phyloP scores from a whole-genome alignment of 2,797 vertebrate genomes.

The Acrocephalus scirpaceus region DNA sequence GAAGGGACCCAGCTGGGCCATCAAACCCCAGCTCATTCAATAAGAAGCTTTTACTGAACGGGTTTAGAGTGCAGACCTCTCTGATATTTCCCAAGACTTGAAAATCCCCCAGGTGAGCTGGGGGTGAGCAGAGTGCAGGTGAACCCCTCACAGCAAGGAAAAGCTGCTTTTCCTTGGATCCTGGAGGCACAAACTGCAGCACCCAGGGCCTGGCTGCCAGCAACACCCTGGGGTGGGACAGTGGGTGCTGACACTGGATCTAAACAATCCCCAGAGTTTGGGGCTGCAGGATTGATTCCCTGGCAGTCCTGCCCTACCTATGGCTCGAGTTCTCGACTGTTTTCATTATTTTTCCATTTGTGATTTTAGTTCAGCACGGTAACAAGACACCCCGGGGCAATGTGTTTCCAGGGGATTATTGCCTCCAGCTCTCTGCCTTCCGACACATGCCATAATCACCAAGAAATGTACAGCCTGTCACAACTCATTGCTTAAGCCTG shows the following conservation, averaged over 20 bases:
- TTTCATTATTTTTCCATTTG: conserved; percentile 52
- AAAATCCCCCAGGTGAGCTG: not conserved
- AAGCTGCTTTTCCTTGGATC: not conserved
- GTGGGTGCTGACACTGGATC: not conserved
- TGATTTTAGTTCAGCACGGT: not conserved
- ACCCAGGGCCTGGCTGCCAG: not conserved
- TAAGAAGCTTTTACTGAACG: not conserved
- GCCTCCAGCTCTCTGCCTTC: conserved; percentile 54
- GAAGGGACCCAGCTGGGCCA: not conserved
- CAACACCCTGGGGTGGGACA: not conserved
- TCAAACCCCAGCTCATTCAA: not conserved
- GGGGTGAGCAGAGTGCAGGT: not conserved
- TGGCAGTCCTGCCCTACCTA: not conserved
- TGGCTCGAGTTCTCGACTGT: not conserved
- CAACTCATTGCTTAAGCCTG: conserved; percentile 36
- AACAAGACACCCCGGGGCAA: conserved; percentile 27
- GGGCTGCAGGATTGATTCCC: not conserved
- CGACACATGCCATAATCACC: conserved; percentile 54
- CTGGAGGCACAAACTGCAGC: not conserved
- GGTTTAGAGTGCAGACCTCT: not conserved
- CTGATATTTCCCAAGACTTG: fast-evolving
- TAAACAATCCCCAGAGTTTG: not conserved
- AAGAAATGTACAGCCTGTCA: conserved; percentile 35
- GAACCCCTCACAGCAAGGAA: not conserved
- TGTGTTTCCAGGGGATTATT: conserved; percentile 60